These are phyloP conservation scores for Pinctada fucata DNA, from an alignment of 2,888 invertebrate genomes.

Conservation along the genomic window DNA sequence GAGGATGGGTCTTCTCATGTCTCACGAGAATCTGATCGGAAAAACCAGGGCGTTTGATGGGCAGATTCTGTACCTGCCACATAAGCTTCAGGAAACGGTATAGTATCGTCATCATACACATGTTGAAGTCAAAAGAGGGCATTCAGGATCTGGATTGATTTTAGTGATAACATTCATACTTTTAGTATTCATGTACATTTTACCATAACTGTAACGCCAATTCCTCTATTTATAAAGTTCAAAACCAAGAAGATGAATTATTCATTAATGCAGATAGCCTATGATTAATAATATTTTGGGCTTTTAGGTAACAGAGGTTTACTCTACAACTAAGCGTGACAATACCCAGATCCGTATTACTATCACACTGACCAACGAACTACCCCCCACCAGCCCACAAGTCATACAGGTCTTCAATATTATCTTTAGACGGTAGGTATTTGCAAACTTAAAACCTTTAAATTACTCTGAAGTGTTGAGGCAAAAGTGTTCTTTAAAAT, in stretches of 20 bases:
- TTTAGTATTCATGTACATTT: too few relatives aligned
- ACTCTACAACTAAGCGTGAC: constrained; percentile 56
- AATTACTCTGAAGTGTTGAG: too few relatives aligned
- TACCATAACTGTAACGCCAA: too few relatives aligned
- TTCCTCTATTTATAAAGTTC: too few relatives aligned
- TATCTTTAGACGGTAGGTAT: constrained; percentile 68
- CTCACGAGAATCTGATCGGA: constrained; percentile 65
- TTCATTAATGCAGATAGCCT: too few relatives aligned
- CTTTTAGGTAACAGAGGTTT: constrained; percentile 65
- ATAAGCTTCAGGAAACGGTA: constrained; percentile 64
- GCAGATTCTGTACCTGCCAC: constrained; percentile 68
- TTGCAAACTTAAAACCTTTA: background rate
- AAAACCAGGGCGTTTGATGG: constrained; percentile 73
- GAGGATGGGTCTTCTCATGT: constrained; percentile 64
- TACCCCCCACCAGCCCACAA: constrained; percentile 63
- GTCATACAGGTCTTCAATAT: constrained; percentile 73
- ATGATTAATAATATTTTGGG: background rate
- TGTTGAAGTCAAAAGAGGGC: too few relatives aligned
- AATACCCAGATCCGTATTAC: constrained; percentile 60
- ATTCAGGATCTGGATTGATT: too few relatives aligned
- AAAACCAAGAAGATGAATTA: too few relatives aligned
- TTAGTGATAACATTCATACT: too few relatives aligned
- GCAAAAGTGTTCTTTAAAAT: too few relatives aligned
- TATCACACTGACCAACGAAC: constrained; percentile 65
- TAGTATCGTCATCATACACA: too few relatives aligned